Conservation (phyloP, 2,797 vertebrate genomes). For the Antennarius maculatus region DNA sequence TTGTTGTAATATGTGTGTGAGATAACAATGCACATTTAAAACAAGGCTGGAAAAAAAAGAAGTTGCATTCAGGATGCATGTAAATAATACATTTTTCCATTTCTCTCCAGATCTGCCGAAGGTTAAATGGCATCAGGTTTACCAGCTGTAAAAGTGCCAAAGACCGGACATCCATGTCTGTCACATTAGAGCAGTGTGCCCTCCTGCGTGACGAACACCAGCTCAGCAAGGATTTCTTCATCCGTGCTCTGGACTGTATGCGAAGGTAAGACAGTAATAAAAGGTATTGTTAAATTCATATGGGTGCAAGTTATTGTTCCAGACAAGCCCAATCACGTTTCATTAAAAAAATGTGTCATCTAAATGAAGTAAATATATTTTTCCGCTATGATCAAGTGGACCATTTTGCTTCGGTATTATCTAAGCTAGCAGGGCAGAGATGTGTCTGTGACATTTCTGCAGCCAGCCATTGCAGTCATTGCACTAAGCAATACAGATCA, state of each 20-base stretch:
- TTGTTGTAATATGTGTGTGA: neutral
- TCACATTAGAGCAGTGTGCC: constrained; percentile 96
- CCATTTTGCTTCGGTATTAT: constrained; percentile 2
- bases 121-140: constrained; percentile 95
- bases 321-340: neutral
- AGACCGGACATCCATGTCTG: constrained; percentile 98
- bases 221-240: constrained; percentile 94
- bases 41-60: neutral
- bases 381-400: neutral
- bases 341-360: neutral
- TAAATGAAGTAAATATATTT: neutral
- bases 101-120: constrained; percentile 90
- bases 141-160: constrained; percentile 99
- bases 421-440: neutral
- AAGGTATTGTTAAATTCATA: neutral
- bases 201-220: constrained; percentile 95
- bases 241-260: constrained; percentile 96
- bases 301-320: constrained; percentile 60
- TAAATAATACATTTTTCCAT: neutral
- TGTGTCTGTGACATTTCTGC: neutral
- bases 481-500: neutral
- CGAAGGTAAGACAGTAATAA: constrained; percentile 87
- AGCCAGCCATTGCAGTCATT: too few species aligned
- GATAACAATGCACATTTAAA: neutral
- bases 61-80: constrained; percentile 5